These are phyloP conservation scores for Amphibalanus amphitrite DNA, from an alignment of 1,140 invertebrate genomes.

Conservation along the genomic window DNA sequence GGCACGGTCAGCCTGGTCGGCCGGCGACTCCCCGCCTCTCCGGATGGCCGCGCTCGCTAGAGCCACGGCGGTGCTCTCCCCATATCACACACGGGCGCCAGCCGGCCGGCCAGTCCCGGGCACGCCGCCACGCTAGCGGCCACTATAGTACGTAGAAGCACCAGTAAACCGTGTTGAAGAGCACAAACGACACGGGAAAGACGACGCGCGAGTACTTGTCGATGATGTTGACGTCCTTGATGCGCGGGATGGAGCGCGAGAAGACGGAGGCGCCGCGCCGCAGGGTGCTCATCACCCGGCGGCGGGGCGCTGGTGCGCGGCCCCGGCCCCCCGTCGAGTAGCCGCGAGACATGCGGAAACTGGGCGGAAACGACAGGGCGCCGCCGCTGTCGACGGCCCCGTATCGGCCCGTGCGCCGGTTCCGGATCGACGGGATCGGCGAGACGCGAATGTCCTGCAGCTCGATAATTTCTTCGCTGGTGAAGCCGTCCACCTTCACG, in stretches of 20 bases:
- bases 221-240: conserved; percentile 92
- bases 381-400: background rate
- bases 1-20: too few species aligned
- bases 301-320: conserved; percentile 12
- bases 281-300: conserved; percentile 22
- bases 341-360: background rate
- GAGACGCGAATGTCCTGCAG: conserved; percentile 62
- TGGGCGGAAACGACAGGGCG: background rate
- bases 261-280: conserved; percentile 20
- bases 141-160: conserved; percentile 59
- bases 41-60: too few species aligned
- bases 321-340: conserved; percentile 31
- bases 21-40: too few species aligned
- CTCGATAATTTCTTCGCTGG: conserved; percentile 52
- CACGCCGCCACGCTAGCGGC: too few species aligned
- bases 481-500: background rate
- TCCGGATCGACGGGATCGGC: conserved; percentile 60
- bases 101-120: too few species aligned
- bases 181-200: conserved; percentile 82
- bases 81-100: too few species aligned
- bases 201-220: conserved; percentile 88
- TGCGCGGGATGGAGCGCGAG: conserved; percentile 53
- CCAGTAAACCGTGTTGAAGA: conserved; percentile 91
- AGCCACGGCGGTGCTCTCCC: too few species aligned
- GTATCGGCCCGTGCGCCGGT: background rate